A percentile compares a stretch with the other conserved stretches of the same genome.
Conservation (phyloP, 2,113 vertebrate genomes). For the Myiozetetes cayanensis region DNA sequence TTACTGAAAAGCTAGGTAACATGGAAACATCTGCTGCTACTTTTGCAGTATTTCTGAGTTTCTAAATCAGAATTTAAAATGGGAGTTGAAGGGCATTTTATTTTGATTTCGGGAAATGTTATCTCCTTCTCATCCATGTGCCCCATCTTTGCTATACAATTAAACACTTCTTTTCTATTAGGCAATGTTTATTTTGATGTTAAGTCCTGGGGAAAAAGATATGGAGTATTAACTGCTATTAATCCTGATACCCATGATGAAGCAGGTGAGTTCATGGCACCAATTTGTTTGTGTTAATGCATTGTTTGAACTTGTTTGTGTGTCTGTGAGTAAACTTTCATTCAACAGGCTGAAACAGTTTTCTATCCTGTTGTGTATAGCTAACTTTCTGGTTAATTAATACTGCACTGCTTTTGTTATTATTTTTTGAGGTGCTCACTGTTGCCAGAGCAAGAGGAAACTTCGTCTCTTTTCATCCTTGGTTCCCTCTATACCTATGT, state of each 20-base stretch:
- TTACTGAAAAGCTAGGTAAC: neutral
- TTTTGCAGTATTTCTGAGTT: neutral
- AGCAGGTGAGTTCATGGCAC: slow-evolving; percentile 69
- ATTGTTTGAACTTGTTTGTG: neutral
- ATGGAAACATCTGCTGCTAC: neutral
- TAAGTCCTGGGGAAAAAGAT: slow-evolving; percentile 81
- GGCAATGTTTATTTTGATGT: slow-evolving; percentile 96
- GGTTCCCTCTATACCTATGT: neutral
- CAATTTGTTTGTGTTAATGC: neutral
- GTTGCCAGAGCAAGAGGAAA: neutral
- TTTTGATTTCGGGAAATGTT: neutral
- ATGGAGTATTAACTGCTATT: slow-evolving; percentile 78
- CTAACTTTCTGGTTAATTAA: neutral
- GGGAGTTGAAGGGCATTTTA: neutral
- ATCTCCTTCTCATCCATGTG: neutral
- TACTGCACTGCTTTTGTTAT: rapidly evolving
- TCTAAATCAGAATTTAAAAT: neutral
- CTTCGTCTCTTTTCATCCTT: neutral
- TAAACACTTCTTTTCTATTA: slow-evolving; percentile 57
- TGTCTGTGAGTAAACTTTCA: neutral
- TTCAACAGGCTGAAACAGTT: neutral
- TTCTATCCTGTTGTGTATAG: neutral
- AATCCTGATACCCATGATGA: slow-evolving; percentile 61
- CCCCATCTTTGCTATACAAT: neutral
- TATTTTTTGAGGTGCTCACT: neutral